Evolutionary conservation across 2,888 invertebrate species (phyloP).

Genomic region (Harpalus rubripes): DNA sequence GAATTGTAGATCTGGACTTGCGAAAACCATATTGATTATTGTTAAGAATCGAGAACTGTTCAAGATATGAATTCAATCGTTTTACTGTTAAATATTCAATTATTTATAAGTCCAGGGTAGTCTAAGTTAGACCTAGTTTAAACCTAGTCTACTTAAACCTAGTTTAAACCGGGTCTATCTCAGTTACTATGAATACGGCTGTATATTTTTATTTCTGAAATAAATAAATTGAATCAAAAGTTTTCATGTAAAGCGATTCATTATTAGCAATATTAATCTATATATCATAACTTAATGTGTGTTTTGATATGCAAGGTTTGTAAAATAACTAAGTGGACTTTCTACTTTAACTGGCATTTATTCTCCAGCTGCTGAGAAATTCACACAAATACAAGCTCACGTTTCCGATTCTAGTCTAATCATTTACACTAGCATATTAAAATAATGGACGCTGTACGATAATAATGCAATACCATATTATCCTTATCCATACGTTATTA

Average conservation of each 20-base stretch:
- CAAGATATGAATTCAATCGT: too few relatives aligned
- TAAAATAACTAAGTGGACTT: slow-evolving; percentile 61
- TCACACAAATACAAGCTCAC: slow-evolving; percentile 44
- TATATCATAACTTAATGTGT: slow-evolving; percentile 54
- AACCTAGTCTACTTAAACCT: too few relatives aligned
- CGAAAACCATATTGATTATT: too few relatives aligned
- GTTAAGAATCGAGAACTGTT: too few relatives aligned
- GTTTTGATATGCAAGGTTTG: slow-evolving; percentile 53
- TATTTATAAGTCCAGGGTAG: too few relatives aligned
- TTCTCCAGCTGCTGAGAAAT: slow-evolving; percentile 36
- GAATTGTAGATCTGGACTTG: too few relatives aligned
- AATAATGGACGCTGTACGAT: background rate
- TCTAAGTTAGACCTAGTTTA: too few relatives aligned
- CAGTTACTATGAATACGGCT: too few relatives aligned
- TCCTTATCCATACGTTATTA: background rate
- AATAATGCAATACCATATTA: slow-evolving; percentile 1
- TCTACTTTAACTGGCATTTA: slow-evolving; percentile 57
- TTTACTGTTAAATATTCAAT: too few relatives aligned
- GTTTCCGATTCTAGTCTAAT: slow-evolving; percentile 15
- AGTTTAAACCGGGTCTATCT: too few relatives aligned
- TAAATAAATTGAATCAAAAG: background rate
- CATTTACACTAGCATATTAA: slow-evolving; percentile 1
- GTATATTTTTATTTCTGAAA: too few relatives aligned
- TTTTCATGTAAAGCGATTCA: slow-evolving; percentile 6
- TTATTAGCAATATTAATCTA: slow-evolving; percentile 41